Conservation (phyloP, 2,888 invertebrate species). For the Acanthosoma haemorrhoidale region DNA sequence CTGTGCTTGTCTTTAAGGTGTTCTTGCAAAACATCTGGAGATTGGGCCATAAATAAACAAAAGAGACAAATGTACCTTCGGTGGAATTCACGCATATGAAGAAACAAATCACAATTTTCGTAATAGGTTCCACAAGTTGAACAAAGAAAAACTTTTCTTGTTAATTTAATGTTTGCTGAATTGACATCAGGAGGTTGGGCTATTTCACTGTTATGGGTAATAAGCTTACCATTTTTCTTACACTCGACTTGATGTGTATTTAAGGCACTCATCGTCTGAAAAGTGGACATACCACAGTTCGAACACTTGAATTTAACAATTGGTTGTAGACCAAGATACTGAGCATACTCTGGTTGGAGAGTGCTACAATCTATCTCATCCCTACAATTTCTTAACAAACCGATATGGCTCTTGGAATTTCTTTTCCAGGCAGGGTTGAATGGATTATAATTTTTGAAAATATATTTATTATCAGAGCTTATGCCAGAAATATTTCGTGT, state of each 20-base stretch:
- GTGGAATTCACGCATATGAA: slow-evolving; percentile 78
- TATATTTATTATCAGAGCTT: background rate
- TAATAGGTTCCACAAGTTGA: slow-evolving; percentile 77
- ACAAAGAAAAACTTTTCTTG: slow-evolving; percentile 74
- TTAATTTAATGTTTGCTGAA: slow-evolving; percentile 56
- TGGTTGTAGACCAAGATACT: slow-evolving; percentile 65
- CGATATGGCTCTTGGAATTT: background rate
- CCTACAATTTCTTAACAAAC: background rate
- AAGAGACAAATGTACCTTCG: slow-evolving; percentile 75
- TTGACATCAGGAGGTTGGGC: slow-evolving; percentile 37
- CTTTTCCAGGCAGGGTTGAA: slow-evolving; percentile 35
- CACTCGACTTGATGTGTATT: slow-evolving; percentile 66
- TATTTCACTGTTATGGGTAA: slow-evolving; percentile 47
- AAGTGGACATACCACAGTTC: slow-evolving; percentile 64
- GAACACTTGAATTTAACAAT: slow-evolving; percentile 68
- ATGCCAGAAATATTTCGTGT: background rate
- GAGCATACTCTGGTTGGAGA: slow-evolving; percentile 56
- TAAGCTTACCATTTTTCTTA: slow-evolving; percentile 47
- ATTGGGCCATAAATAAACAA: slow-evolving; percentile 76
- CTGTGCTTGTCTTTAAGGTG: slow-evolving; percentile 75
- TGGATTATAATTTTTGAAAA: slow-evolving; percentile 31
- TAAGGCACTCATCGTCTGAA: slow-evolving; percentile 59
- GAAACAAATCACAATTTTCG: slow-evolving; percentile 79
- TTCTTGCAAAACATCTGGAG: slow-evolving; percentile 69
- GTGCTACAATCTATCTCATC: slow-evolving; percentile 11